Evolutionary conservation across 2,888 invertebrate genomes (phyloP).

Genomic region (Byasa hedistus): DNA sequence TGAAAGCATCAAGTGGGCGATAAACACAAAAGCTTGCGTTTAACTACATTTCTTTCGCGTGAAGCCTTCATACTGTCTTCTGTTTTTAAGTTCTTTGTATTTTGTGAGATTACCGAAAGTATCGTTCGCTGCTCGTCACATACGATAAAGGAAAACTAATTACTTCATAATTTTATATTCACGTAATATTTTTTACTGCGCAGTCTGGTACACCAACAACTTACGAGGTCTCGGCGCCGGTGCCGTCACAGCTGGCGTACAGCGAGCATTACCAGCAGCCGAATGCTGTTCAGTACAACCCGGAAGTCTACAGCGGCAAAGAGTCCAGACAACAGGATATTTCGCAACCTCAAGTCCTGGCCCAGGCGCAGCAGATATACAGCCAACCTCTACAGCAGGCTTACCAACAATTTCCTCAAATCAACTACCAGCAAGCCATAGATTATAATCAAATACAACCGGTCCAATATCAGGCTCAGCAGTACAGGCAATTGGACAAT

Average conservation of each 20-base stretch:
- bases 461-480: constrained; percentile 21
- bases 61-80: too few species aligned
- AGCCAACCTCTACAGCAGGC: constrained; percentile 28
- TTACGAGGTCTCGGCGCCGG: constrained; percentile 60
- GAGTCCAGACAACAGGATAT: constrained; percentile 34
- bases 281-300: constrained; percentile 39
- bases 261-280: constrained; percentile 49
- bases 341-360: constrained; percentile 37
- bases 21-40: too few species aligned
- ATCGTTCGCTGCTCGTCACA: too few species aligned
- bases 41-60: too few species aligned
- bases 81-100: too few species aligned
- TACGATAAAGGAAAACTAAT: too few species aligned
- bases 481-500: constrained; percentile 22
- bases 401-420: constrained; percentile 31
- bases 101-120: too few species aligned
- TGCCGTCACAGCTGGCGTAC: constrained; percentile 63
- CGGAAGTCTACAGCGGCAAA: constrained; percentile 36
- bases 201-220: constrained; percentile 57
- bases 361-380: constrained; percentile 29
- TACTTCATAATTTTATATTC: too few species aligned
- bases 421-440: constrained; percentile 22
- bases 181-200: constrained; percentile 9
- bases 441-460: constrained; percentile 24
- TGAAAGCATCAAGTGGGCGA: too few species aligned